phyloP scores from a whole-genome alignment of 2,797 vertebrate species.

The Chloroceryle inda region DNA sequence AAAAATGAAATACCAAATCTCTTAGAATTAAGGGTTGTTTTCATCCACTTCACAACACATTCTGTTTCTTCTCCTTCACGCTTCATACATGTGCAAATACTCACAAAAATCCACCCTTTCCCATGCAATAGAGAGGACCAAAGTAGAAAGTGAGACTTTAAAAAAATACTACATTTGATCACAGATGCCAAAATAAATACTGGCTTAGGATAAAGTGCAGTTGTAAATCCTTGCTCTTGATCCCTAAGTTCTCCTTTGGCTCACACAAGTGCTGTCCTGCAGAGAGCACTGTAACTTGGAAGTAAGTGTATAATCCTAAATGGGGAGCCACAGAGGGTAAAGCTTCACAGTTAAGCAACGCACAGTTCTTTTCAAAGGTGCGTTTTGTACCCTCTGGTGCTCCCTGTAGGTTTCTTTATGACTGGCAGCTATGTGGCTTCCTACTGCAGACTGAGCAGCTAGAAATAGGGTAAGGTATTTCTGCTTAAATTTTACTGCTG shows the following conservation, averaged over 20 bases:
- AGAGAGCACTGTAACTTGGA: background rate
- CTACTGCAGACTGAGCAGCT: background rate
- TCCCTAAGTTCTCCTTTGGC: accelerated
- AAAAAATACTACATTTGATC: background rate
- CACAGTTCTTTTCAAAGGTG: background rate
- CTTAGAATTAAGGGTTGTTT: background rate
- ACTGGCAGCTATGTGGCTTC: background rate
- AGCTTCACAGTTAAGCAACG: background rate
- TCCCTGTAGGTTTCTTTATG: conserved; percentile 2
- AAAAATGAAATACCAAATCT: background rate
- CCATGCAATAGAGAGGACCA: background rate
- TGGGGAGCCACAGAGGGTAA: background rate
- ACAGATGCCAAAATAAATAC: background rate
- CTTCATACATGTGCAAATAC: accelerated
- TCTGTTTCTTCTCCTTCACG: background rate
- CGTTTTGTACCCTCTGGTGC: background rate
- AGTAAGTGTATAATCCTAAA: background rate
- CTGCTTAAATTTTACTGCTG: background rate
- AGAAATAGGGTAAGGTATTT: background rate
- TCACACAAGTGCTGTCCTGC: background rate
- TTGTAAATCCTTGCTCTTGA: background rate
- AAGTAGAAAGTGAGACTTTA: background rate
- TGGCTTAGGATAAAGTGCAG: background rate
- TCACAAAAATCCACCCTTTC: background rate
- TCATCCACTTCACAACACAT: background rate